A percentile compares a stretch with the other conserved stretches of the same genome.
phyloP scores from a whole-genome alignment of 2,888 invertebrate species.

The Drosophila formosana region DNA sequence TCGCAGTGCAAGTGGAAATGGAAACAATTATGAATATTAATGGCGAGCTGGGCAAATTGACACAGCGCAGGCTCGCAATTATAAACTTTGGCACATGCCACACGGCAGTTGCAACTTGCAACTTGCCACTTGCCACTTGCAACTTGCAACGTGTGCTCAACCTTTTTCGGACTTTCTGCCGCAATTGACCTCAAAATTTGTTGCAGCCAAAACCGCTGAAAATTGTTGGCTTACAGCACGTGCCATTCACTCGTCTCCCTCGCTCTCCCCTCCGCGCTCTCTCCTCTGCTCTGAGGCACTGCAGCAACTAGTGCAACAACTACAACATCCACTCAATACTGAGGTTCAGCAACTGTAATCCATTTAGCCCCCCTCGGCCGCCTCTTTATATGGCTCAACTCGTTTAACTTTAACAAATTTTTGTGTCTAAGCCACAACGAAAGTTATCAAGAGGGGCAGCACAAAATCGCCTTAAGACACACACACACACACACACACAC shows the following conservation, averaged over 20 bases:
- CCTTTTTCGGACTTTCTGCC: constrained; percentile 11
- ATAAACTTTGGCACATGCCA: constrained; percentile 15
- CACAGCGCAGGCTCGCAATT: constrained; percentile 5
- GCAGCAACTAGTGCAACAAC: constrained; percentile 19
- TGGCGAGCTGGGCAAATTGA: constrained; percentile 14
- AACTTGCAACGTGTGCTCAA: constrained; percentile 2
- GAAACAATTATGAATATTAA: constrained; percentile 4
- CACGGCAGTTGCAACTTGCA: neutral
- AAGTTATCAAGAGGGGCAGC: constrained; percentile 43
- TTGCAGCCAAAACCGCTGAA: constrained; percentile 19
- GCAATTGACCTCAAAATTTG: constrained; percentile 18
- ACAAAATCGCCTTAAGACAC: constrained; percentile 35
- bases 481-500: neutral
- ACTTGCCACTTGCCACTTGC: too few relatives aligned
- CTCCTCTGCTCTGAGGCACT: neutral
- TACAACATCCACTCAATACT: constrained; percentile 13
- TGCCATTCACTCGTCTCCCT: neutral
- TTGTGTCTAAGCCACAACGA: constrained; percentile 58
- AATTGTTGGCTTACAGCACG: constrained; percentile 17
- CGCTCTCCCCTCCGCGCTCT: neutral
- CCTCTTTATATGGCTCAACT: constrained; percentile 53
- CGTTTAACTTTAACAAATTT: constrained; percentile 67
- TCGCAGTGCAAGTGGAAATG: neutral
- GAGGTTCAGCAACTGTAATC: constrained; percentile 53
- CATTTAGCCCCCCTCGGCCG: constrained; percentile 39